A percentile compares a stretch with the other conserved stretches of the same genome.
phyloP scores from a whole-genome alignment of 2,797 vertebrate species.

The Hylomyscus alleni region DNA sequence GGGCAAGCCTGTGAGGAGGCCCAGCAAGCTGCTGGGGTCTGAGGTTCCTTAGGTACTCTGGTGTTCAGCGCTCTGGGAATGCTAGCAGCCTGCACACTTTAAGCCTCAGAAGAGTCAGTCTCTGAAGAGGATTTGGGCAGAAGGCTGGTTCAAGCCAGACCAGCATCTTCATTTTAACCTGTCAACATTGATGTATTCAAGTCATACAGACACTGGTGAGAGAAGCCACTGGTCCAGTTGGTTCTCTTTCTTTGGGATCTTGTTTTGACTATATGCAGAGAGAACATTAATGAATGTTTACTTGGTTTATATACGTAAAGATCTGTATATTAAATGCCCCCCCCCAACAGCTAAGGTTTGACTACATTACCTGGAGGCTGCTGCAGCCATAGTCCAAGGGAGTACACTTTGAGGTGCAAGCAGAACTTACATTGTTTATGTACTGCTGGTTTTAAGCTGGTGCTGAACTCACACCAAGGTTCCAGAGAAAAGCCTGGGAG shows the following conservation, averaged over 20 bases:
- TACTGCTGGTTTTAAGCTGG: not conserved
- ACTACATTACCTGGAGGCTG: not conserved
- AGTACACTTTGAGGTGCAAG: not conserved
- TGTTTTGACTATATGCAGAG: not conserved
- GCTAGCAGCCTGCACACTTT: not conserved
- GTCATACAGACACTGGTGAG: not conserved
- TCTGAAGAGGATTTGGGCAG: too few species aligned
- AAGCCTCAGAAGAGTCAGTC: not conserved
- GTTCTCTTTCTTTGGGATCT: too few species aligned
- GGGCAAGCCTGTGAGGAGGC: rapidly evolving
- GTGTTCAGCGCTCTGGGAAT: too few species aligned
- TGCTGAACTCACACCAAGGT: not conserved
- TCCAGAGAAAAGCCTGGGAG: not conserved
- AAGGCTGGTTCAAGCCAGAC: not conserved
- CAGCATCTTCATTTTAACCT: rapidly evolving
- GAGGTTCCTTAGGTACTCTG: rapidly evolving
- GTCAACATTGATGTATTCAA: rapidly evolving
- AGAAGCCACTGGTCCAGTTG: not conserved
- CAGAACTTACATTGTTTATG: not conserved
- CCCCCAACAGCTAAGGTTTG: not conserved
- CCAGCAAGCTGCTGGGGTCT: too few species aligned
- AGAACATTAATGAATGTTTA: rapidly evolving
- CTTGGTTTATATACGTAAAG: not conserved
- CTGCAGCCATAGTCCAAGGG: not conserved
- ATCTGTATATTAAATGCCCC: not conserved